Evolutionary conservation across 2,797 vertebrate genomes (phyloP).

Genomic region (Gobio occitaniae): DNA sequence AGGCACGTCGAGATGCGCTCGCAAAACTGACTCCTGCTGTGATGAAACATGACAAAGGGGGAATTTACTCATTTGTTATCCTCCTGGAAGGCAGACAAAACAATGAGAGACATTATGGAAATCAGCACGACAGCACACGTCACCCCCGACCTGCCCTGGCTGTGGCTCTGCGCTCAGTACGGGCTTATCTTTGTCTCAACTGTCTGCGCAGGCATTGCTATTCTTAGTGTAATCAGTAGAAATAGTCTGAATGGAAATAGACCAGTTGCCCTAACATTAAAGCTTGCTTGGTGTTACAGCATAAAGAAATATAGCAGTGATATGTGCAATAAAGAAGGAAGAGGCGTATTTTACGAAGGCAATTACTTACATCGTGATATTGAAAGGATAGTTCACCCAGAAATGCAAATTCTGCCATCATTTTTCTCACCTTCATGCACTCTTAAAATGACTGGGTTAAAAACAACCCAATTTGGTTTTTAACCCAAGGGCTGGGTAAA

Average conservation of each 20-base stretch:
- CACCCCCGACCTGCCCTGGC: constrained; percentile 27
- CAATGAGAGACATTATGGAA: constrained; percentile 65
- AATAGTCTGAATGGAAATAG: constrained; percentile 34
- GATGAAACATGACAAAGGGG: constrained; percentile 70
- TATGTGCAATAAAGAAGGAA: not conserved
- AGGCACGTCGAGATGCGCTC: constrained; percentile 52
- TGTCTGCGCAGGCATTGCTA: constrained; percentile 44
- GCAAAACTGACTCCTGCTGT: constrained; percentile 56
- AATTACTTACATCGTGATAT: not conserved
- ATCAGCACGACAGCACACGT: constrained; percentile 54
- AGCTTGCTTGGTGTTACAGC: constrained; percentile 3
- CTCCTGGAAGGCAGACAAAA: constrained; percentile 61
- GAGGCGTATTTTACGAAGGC: not conserved
- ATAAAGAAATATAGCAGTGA: not conserved
- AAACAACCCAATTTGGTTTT: too few relatives aligned
- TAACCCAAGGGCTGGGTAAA: too few relatives aligned
- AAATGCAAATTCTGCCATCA: not conserved
- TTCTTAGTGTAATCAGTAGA: constrained; percentile 45
- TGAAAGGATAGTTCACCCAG: not conserved
- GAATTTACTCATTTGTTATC: constrained; percentile 68
- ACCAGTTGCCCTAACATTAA: constrained; percentile 38
- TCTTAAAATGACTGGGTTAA: not conserved
- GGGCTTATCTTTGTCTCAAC: constrained; percentile 48
- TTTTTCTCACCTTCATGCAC: not conserved
- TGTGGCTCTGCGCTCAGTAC: not conserved